These are phyloP conservation scores for Idaea straminata DNA, from an alignment of 2,888 invertebrate species.

Conservation along the genomic window DNA sequence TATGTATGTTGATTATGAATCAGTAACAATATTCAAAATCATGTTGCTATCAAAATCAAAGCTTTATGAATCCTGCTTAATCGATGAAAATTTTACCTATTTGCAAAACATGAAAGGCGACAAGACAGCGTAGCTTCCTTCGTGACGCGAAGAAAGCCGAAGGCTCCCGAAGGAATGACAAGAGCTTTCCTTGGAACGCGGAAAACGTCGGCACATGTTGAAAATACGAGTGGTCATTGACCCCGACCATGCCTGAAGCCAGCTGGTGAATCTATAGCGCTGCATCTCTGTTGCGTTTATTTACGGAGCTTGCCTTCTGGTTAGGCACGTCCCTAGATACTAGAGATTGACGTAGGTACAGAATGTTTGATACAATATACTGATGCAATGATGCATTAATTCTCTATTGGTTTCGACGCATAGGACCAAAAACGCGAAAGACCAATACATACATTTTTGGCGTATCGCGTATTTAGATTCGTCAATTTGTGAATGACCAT, in stretches of 20 bases:
- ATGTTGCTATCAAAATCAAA: no score
- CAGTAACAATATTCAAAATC: no score
- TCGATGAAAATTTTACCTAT: constrained; percentile 5
- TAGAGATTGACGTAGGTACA: neutral
- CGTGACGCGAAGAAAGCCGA: constrained; percentile 57
- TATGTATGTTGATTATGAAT: no score
- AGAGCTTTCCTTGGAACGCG: constrained; percentile 77
- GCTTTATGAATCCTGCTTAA: neutral
- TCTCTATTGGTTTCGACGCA: neutral
- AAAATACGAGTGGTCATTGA: constrained; percentile 78
- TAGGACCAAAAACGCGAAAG: no score
- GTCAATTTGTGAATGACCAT: no score
- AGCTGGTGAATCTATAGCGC: constrained; percentile 73
- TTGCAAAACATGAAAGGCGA: constrained; percentile 28
- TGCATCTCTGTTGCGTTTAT: constrained; percentile 64
- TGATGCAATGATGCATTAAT: neutral
- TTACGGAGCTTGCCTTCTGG: constrained; percentile 44
- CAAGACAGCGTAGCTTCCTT: constrained; percentile 33
- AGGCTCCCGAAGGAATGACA: constrained; percentile 69
- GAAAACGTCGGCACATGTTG: constrained; percentile 78
- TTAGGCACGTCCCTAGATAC: constrained; percentile 9
- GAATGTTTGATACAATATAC: neutral
- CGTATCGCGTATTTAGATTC: no score
- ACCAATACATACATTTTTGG: no score
- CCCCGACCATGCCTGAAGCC: constrained; percentile 69